phyloP scores from a whole-genome alignment of 2,888 invertebrate genomes.

The Chelonus formosanus region DNA sequence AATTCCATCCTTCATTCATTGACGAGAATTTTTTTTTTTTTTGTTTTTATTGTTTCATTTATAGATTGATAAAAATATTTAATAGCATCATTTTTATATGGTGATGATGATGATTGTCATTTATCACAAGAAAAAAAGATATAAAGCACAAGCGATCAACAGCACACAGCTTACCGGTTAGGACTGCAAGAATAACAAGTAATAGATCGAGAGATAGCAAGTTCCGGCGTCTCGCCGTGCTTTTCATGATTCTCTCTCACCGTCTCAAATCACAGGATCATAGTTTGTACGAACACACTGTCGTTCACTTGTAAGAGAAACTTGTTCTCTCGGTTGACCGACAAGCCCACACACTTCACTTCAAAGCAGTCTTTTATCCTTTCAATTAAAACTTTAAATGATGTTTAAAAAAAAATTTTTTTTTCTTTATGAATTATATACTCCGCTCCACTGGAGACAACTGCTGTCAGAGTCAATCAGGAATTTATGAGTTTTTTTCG shows the following conservation, averaged over 20 bases:
- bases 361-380: not conserved
- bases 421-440: not conserved
- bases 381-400: conserved; percentile 12
- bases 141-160: conserved; percentile 18
- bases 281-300: conserved; percentile 29
- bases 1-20: too few relatives aligned
- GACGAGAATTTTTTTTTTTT: not conserved
- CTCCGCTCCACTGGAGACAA: too few relatives aligned
- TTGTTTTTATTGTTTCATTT: not conserved
- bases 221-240: conserved; percentile 44
- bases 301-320: not conserved
- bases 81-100: not conserved
- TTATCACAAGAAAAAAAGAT: not conserved
- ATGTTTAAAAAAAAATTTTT: not conserved
- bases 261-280: conserved; percentile 42
- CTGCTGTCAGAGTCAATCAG: too few relatives aligned
- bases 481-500: too few relatives aligned
- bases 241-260: conserved; percentile 41
- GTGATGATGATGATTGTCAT: too few relatives aligned
- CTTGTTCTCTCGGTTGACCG: not conserved
- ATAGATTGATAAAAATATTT: too few relatives aligned
- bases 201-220: conserved; percentile 49
- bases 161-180: conserved; percentile 54
- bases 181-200: conserved; percentile 52
- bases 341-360: conserved; percentile 3